A percentile compares a stretch with the other conserved stretches of the same genome.
phyloP scores from a whole-genome alignment of 2,797 vertebrate species.

The Anguilla anguilla region DNA sequence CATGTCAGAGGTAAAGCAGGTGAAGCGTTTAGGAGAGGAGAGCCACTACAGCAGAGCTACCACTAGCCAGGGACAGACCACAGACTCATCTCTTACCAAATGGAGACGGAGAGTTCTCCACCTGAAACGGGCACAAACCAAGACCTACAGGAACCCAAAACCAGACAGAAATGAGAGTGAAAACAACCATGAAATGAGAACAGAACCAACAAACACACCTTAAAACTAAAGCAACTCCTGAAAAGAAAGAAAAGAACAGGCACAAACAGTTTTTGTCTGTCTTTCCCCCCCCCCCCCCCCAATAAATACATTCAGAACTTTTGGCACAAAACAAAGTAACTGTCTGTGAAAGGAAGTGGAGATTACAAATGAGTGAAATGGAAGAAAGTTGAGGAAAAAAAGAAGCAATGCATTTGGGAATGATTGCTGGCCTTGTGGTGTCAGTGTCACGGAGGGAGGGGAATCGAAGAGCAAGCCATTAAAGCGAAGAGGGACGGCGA shows the following conservation, averaged over 20 bases:
- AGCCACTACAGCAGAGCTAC: constrained; percentile 62
- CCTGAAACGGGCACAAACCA: constrained; percentile 95
- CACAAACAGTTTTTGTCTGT: not conserved
- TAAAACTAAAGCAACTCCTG: constrained; percentile 46
- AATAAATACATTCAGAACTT: constrained; percentile 10
- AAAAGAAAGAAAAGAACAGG: constrained; percentile 40
- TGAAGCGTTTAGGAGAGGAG: constrained; percentile 27
- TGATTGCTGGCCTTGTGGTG: constrained; percentile 29
- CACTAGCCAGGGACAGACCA: constrained; percentile 69
- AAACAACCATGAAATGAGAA: constrained; percentile 66
- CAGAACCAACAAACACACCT: constrained; percentile 44
- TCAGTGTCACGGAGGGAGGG: constrained; percentile 14
- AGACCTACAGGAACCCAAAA: constrained; percentile 92
- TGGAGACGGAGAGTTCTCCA: constrained; percentile 86
- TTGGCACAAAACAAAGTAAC: not conserved
- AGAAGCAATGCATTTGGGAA: not conserved
- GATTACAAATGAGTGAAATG: not conserved
- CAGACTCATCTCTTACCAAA: constrained; percentile 88
- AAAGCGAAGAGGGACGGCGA: constrained; percentile 17
- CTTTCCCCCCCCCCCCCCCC: no score
- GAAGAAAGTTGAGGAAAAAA: constrained; percentile 15
- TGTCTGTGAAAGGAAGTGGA: not conserved
- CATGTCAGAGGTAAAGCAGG: not conserved
- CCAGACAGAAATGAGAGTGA: constrained; percentile 81
- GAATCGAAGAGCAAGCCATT: constrained; percentile 23